Evolutionary conservation across 2,797 vertebrate species (phyloP).

Genomic region (Protosalanx chinensis): DNA sequence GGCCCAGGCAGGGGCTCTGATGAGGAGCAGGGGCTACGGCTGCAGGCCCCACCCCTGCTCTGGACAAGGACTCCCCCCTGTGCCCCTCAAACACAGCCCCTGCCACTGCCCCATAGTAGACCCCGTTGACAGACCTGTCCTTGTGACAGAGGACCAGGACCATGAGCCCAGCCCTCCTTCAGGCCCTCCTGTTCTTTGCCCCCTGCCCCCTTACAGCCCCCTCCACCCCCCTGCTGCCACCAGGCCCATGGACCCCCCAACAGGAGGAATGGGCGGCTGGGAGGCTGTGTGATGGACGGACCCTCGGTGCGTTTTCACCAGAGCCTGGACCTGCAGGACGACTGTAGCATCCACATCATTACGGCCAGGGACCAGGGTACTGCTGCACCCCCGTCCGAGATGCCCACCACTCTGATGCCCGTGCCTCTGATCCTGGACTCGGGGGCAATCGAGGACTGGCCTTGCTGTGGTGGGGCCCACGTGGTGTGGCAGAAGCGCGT

Average conservation of each 20-base stretch:
- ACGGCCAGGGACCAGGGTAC: slow-evolving; percentile 66
- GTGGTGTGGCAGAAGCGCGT: slow-evolving; percentile 83
- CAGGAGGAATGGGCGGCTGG: slow-evolving; percentile 65
- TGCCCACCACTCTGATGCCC: slow-evolving; percentile 75
- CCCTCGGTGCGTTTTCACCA: slow-evolving; percentile 72
- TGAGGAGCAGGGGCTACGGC: slow-evolving; percentile 64
- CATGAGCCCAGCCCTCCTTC: slow-evolving; percentile 43
- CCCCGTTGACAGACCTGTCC: slow-evolving; percentile 54
- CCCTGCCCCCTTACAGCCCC: slow-evolving; percentile 58
- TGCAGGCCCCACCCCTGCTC: slow-evolving; percentile 30
- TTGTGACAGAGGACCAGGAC: slow-evolving; percentile 61
- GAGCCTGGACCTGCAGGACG: slow-evolving; percentile 74
- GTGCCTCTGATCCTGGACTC: slow-evolving; percentile 79
- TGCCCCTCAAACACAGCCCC: slow-evolving; percentile 59
- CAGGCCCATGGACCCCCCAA: slow-evolving; percentile 65
- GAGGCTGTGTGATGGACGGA: slow-evolving; percentile 70
- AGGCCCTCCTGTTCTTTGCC: slow-evolving; percentile 57
- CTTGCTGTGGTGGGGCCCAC: slow-evolving; percentile 68
- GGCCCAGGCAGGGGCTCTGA: slow-evolving; percentile 68
- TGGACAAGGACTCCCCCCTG: slow-evolving; percentile 65
- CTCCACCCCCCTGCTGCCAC: slow-evolving; percentile 70
- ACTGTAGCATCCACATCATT: slow-evolving; percentile 74
- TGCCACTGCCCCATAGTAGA: slow-evolving; percentile 71
- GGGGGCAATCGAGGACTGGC: slow-evolving; percentile 71
- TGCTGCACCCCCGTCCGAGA: slow-evolving; percentile 75